These are phyloP conservation scores for Drosophila nannoptera DNA, from an alignment of 1,140 invertebrate genomes.

Conservation along the genomic window DNA sequence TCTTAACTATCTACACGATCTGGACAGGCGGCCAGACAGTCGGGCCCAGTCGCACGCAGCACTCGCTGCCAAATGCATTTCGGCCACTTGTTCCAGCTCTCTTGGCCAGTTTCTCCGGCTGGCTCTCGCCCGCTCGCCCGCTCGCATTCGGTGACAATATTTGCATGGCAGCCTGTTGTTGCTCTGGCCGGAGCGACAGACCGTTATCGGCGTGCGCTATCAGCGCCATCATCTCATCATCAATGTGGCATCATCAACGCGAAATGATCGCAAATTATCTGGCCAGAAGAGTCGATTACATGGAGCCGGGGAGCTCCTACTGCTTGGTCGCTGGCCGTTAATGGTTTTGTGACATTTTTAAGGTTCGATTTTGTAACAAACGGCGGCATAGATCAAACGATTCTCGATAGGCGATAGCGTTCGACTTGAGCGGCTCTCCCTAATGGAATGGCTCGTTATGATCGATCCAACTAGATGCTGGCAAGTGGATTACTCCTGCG, in stretches of 20 bases:
- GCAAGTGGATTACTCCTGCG: neutral
- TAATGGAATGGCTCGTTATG: slow-evolving; percentile 24
- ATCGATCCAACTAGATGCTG: slow-evolving; percentile 1
- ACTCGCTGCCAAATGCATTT: slow-evolving; percentile 55
- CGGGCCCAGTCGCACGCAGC: slow-evolving; percentile 13
- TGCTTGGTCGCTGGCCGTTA: slow-evolving; percentile 35
- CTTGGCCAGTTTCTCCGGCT: slow-evolving; percentile 14
- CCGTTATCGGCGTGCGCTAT: slow-evolving; percentile 52
- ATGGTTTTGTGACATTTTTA: slow-evolving; percentile 67
- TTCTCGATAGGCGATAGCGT: neutral
- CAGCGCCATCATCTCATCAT: slow-evolving; percentile 72
- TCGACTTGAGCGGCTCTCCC: slow-evolving; percentile 23
- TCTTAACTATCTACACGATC: slow-evolving; percentile 76
- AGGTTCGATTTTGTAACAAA: slow-evolving; percentile 58
- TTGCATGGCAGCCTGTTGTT: slow-evolving; percentile 53
- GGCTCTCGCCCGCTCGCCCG: neutral
- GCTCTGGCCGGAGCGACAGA: slow-evolving; percentile 8
- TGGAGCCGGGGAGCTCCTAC: neutral
- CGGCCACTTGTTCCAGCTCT: slow-evolving; percentile 39
- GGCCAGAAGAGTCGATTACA: slow-evolving; percentile 44
- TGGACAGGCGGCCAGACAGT: slow-evolving; percentile 46
- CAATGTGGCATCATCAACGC: slow-evolving; percentile 69
- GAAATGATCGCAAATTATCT: slow-evolving; percentile 74
- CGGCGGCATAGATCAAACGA: slow-evolving; percentile 55
- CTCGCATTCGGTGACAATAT: slow-evolving; percentile 53